Percentiles rank a stretch among this genome's conserved stretches.
These are phyloP conservation scores for Carcharodon carcharias DNA, from an alignment of 2,797 vertebrate species.

Conservation along the genomic window DNA sequence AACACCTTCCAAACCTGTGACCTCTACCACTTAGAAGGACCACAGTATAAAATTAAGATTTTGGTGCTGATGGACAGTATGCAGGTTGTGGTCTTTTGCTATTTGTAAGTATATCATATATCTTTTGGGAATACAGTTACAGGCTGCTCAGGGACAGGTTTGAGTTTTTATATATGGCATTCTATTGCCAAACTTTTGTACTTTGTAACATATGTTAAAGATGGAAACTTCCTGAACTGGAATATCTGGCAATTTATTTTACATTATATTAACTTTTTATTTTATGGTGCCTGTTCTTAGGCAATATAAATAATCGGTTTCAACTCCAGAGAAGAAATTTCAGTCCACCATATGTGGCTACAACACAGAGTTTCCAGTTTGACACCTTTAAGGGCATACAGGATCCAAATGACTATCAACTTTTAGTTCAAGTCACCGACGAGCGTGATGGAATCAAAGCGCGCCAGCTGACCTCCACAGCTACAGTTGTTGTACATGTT, in stretches of 20 bases:
- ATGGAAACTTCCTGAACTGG: background rate
- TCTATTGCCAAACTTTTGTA: background rate
- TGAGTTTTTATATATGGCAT: background rate
- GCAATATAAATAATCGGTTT: constrained; percentile 50
- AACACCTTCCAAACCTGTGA: too few species aligned
- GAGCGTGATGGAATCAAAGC: constrained; percentile 48
- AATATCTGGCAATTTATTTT: background rate
- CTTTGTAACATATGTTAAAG: background rate
- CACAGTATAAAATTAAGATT: background rate
- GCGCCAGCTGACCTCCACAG: constrained; percentile 44
- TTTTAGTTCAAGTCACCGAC: constrained; percentile 51
- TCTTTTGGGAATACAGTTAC: background rate
- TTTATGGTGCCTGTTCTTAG: constrained; percentile 41
- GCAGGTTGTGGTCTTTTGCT: background rate
- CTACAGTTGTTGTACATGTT: constrained; percentile 44
- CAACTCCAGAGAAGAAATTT: constrained; percentile 43
- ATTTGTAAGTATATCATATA: background rate
- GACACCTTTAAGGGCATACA: constrained; percentile 46
- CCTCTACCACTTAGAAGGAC: background rate
- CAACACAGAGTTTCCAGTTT: constrained; percentile 45
- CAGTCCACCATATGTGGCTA: constrained; percentile 45
- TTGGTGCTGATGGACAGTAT: background rate
- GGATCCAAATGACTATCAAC: constrained; percentile 43
- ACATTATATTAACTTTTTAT: constrained; percentile 8
- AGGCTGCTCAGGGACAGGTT: background rate